These are phyloP conservation scores for Archegozetes longisetosus DNA, from an alignment of 1,140 invertebrate genomes.

Conservation along the genomic window DNA sequence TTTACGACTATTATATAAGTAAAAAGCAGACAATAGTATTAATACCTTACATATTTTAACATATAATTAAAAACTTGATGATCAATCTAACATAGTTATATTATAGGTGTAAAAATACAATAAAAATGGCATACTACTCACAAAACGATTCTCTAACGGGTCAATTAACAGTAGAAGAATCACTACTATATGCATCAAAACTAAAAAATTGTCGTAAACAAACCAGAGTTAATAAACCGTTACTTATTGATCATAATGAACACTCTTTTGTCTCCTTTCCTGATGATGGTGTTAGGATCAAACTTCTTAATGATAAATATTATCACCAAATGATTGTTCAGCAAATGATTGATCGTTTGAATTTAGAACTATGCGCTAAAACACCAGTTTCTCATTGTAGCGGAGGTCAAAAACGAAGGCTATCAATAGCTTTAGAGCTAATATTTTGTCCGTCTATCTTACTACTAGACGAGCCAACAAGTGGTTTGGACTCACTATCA, in stretches of 20 bases:
- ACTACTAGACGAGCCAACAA: constrained; percentile 88
- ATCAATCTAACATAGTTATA: background rate
- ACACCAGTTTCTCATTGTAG: constrained; percentile 63
- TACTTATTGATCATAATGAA: background rate
- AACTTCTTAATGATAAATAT: background rate
- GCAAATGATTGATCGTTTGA: constrained; percentile 31
- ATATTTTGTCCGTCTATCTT: constrained; percentile 90
- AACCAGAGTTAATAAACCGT: background rate
- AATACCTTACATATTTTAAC: background rate
- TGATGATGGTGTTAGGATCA: background rate
- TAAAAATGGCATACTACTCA: constrained; percentile 16
- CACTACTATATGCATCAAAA: constrained; percentile 81
- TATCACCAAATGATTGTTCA: constrained; percentile 10
- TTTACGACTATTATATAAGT: background rate
- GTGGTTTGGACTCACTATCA: constrained; percentile 66
- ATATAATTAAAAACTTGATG: background rate
- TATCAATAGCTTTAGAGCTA: constrained; percentile 85
- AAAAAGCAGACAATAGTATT: background rate
- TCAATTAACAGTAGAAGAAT: constrained; percentile 70
- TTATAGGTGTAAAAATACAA: background rate
- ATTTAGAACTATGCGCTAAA: constrained; percentile 58
- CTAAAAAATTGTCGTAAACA: constrained; percentile 51
- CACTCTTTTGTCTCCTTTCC: background rate
- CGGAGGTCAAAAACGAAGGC: constrained; percentile 76
- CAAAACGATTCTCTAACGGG: constrained; percentile 80